Conservation (phyloP, 2,888 invertebrate species). For the Pseudolycoriella hygida region DNA sequence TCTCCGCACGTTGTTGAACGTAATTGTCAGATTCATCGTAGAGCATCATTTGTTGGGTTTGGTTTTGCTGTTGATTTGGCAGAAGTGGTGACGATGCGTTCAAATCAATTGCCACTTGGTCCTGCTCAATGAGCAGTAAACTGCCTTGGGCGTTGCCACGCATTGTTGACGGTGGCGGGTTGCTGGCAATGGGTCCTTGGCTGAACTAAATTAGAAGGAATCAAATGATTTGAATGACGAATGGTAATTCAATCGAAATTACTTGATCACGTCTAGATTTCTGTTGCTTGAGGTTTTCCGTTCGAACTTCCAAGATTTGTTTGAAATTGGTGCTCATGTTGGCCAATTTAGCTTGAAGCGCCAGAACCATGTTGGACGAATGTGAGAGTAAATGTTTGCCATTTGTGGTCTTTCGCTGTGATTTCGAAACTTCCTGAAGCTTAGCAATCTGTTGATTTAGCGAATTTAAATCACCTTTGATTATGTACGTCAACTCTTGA, state of each 20-base stretch:
- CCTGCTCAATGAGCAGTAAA: constrained; percentile 31
- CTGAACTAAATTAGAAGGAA: constrained; percentile 3
- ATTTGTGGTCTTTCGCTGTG: constrained; percentile 40
- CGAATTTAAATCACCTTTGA: constrained; percentile 88
- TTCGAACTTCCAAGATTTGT: constrained; percentile 90
- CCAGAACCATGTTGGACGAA: constrained; percentile 83
- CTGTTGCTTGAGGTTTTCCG: constrained; percentile 94
- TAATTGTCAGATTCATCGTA: constrained; percentile 82
- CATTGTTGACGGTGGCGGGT: constrained; percentile 42
- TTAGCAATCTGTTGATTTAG: constrained; percentile 95
- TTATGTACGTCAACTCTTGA: constrained; percentile 91
- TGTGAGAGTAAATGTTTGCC: constrained; percentile 75
- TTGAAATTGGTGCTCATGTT: constrained; percentile 97
- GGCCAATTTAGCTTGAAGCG: constrained; percentile 84
- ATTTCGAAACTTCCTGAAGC: constrained; percentile 63
- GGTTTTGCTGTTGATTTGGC: constrained; percentile 15
- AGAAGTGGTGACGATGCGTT: constrained; percentile 36
- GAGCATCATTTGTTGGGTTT: constrained; percentile 47
- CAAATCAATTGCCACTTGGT: constrained; percentile 74
- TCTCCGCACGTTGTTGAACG: constrained; percentile 82
- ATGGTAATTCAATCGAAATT: no score
- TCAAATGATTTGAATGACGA: neutral
- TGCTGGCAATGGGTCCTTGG: constrained; percentile 42
- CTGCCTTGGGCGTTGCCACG: constrained; percentile 29
- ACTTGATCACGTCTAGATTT: constrained; percentile 86